A percentile compares a stretch with the other conserved stretches of the same genome.
phyloP scores from a whole-genome alignment of 2,113 vertebrate genomes.

The Microcebus jonahi region DNA sequence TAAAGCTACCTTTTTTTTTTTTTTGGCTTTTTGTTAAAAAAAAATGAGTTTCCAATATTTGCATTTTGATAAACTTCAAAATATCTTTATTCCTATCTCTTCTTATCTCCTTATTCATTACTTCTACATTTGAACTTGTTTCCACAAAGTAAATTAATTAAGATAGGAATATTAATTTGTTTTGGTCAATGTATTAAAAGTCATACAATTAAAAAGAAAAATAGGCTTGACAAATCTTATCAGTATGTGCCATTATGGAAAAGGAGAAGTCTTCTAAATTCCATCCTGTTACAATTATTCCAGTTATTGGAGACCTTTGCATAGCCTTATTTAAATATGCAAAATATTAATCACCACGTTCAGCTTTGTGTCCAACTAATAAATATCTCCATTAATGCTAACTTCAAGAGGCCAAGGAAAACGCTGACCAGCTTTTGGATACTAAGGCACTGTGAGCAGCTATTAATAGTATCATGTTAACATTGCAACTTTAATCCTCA shows the following conservation, averaged over 20 bases:
- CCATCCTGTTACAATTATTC: slow-evolving; percentile 27
- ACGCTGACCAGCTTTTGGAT: neutral
- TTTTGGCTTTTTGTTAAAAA: neutral
- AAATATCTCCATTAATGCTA: neutral
- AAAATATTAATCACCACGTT: slow-evolving; percentile 36
- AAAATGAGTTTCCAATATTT: neutral
- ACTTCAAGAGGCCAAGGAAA: slow-evolving; percentile 25
- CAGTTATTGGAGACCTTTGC: neutral
- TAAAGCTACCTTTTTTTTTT: neutral
- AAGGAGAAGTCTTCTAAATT: slow-evolving; percentile 11
- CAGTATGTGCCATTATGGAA: neutral
- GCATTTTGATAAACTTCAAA: slow-evolving; percentile 24
- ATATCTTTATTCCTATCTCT: no score
- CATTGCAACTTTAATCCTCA: neutral
- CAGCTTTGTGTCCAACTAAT: neutral
- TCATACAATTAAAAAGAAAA: neutral
- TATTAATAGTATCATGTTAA: neutral
- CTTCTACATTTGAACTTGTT: neutral
- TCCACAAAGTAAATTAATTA: slow-evolving; percentile 48
- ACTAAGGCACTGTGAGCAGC: neutral
- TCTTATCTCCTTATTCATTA: no score
- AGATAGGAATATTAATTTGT: slow-evolving; percentile 42
- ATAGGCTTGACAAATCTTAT: neutral
- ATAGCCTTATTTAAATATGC: slow-evolving; percentile 25
- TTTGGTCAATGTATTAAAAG: slow-evolving; percentile 39